A percentile compares a stretch with the other conserved stretches of the same genome.
Conservation (phyloP, 2,888 invertebrate genomes). For the Cordilura impudica region DNA sequence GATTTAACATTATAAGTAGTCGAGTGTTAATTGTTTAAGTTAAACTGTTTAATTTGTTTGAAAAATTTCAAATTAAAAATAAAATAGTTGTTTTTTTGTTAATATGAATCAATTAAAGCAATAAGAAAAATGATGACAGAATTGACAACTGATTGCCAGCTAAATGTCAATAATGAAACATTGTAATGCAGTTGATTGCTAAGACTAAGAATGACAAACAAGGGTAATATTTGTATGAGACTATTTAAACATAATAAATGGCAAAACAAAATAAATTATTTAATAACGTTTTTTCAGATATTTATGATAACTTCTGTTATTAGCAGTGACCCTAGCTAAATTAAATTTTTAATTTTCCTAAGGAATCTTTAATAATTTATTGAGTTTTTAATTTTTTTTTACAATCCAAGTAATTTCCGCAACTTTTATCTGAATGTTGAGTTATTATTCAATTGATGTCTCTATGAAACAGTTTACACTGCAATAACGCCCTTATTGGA, state of each 20-base stretch:
- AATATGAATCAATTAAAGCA: background rate
- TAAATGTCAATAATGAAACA: slow-evolving; percentile 42
- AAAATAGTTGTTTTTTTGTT: background rate
- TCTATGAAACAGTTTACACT: background rate
- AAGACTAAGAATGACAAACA: background rate
- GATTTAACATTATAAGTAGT: too few relatives aligned
- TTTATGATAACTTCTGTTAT: too few relatives aligned
- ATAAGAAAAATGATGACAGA: slow-evolving; percentile 41
- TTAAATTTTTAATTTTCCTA: too few relatives aligned
- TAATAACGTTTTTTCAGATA: too few relatives aligned
- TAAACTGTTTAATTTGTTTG: background rate
- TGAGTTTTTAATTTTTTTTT: too few relatives aligned
- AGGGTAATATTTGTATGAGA: background rate
- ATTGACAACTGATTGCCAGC: slow-evolving; percentile 45
- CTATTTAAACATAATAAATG: too few relatives aligned
- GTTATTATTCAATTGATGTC: too few relatives aligned
- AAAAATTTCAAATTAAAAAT: background rate
- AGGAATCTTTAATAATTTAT: too few relatives aligned
- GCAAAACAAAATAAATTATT: too few relatives aligned
- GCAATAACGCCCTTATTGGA: slow-evolving; percentile 1
- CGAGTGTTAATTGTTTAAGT: background rate
- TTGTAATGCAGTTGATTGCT: background rate
- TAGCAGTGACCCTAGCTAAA: too few relatives aligned
- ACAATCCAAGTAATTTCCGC: too few relatives aligned
- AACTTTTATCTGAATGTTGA: too few relatives aligned